These are phyloP conservation scores for Ecliptopera silaceata DNA, from an alignment of 2,888 invertebrate genomes.

Conservation along the genomic window DNA sequence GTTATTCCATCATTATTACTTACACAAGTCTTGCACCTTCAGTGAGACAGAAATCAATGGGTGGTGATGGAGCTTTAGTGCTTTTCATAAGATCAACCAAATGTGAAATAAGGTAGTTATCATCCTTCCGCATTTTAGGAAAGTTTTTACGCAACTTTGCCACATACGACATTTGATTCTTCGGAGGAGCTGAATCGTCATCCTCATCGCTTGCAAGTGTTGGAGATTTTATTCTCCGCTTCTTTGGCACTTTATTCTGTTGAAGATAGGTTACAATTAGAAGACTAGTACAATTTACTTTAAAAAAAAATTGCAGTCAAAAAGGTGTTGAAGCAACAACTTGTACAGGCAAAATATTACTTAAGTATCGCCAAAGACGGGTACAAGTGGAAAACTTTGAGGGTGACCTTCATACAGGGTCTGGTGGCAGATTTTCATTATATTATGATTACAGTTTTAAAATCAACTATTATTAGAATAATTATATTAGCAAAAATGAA, in stretches of 20 bases:
- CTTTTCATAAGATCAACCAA: constrained; percentile 60
- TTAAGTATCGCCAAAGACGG: too few species aligned
- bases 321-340: too few species aligned
- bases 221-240: neutral
- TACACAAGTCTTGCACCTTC: constrained; percentile 4
- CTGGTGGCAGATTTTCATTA: too few species aligned
- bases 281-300: too few species aligned
- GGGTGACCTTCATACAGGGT: too few species aligned
- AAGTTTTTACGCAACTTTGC: constrained; percentile 52
- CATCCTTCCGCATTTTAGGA: constrained; percentile 53
- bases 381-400: too few species aligned
- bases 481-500: too few species aligned
- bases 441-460: too few species aligned
- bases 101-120: constrained; percentile 50
- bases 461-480: too few species aligned
- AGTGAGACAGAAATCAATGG: constrained; percentile 6
- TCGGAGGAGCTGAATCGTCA: neutral
- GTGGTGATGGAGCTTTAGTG: constrained; percentile 51
- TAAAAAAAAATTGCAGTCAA: too few species aligned
- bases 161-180: constrained; percentile 43
- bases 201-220: constrained; percentile 6
- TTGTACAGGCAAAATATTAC: too few species aligned
- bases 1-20: too few species aligned
- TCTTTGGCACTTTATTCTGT: neutral
- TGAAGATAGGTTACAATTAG: neutral